Conservation (phyloP, 2,888 invertebrate species). For the Microchrysa polita region DNA sequence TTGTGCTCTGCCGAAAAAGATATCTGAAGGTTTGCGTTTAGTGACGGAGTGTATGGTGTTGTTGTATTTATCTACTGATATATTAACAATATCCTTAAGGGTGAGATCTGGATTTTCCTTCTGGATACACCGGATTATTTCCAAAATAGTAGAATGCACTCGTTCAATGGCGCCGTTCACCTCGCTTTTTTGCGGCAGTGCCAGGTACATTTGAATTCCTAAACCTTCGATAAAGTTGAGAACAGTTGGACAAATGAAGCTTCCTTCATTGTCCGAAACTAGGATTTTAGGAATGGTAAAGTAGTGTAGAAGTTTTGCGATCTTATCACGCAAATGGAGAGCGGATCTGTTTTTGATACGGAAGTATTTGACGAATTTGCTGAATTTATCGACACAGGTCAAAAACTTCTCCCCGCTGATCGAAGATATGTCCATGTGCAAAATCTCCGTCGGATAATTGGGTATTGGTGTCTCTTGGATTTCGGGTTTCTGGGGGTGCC, state of each 20-base stretch:
- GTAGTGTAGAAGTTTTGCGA: slow-evolving; percentile 47
- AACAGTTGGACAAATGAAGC: slow-evolving; percentile 48
- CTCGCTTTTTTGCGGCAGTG: slow-evolving; percentile 50
- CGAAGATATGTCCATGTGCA: slow-evolving; percentile 19
- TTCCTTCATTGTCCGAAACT: slow-evolving; percentile 49
- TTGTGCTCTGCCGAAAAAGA: slow-evolving; percentile 50
- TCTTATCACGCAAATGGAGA: slow-evolving; percentile 47
- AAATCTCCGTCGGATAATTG: slow-evolving; percentile 1
- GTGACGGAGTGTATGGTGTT: slow-evolving; percentile 49
- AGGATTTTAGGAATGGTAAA: slow-evolving; percentile 49
- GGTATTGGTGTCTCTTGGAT: slow-evolving; percentile 30
- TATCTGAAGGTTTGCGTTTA: slow-evolving; percentile 47
- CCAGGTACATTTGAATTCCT: slow-evolving; percentile 46
- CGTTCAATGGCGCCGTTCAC: slow-evolving; percentile 49
- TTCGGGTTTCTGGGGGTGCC: slow-evolving; percentile 34
- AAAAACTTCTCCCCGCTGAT: slow-evolving; percentile 23
- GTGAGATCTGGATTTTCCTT: slow-evolving; percentile 40
- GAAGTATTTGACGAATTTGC: slow-evolving; percentile 37
- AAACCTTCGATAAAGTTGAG: slow-evolving; percentile 49
- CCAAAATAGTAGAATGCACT: slow-evolving; percentile 49
- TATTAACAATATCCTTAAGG: slow-evolving; percentile 46
- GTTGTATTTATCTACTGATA: slow-evolving; percentile 47
- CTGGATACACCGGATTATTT: slow-evolving; percentile 47
- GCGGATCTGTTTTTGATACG: slow-evolving; percentile 46
- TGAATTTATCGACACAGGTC: slow-evolving; percentile 31